Evolutionary conservation across 2,113 vertebrate genomes (phyloP).

Genomic region (Apodemus sylvaticus): DNA sequence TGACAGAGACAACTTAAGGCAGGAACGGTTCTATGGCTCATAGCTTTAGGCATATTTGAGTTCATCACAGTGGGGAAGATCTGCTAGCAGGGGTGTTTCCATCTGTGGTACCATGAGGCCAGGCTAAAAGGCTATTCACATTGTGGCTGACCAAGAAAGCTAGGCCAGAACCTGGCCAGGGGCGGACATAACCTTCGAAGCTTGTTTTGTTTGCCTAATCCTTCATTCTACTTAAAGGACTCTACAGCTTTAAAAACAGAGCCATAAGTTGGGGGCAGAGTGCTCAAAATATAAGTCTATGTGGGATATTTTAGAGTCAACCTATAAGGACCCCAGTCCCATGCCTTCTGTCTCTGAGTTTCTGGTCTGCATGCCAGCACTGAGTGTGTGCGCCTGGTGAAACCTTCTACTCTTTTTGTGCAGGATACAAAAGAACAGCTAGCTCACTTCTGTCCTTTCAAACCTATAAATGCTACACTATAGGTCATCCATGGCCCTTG

Average conservation of each 20-base stretch:
- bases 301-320: background rate
- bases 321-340: background rate
- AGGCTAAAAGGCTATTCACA: background rate
- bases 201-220: background rate
- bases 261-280: background rate
- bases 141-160: background rate
- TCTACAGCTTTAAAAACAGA: background rate
- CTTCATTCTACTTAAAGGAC: too few species aligned
- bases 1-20: background rate
- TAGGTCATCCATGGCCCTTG: background rate
- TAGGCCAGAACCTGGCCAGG: background rate
- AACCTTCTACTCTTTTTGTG: background rate
- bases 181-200: background rate
- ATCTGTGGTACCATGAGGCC: background rate
- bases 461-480: background rate
- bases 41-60: background rate
- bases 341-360: background rate
- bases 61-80: background rate
- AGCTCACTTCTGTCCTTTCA: background rate
- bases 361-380: background rate
- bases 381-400: background rate
- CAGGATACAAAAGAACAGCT: background rate
- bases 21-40: background rate
- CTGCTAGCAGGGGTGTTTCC: background rate
- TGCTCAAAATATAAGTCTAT: background rate